These are phyloP conservation scores for Agapornis canus DNA, from an alignment of 2,797 vertebrate genomes.

Conservation along the genomic window DNA sequence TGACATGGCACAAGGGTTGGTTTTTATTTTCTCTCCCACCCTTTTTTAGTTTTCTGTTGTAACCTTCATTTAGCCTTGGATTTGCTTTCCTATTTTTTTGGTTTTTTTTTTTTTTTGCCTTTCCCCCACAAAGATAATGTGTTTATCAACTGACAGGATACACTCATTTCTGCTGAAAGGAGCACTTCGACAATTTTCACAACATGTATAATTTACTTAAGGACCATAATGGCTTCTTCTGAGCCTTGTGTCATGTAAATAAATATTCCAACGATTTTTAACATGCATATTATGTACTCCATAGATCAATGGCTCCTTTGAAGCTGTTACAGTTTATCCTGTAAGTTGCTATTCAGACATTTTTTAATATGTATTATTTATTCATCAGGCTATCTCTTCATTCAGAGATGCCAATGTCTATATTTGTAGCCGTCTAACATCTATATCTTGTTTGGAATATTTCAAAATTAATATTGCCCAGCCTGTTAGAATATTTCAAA, in stretches of 20 bases:
- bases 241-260: slow-evolving; percentile 52
- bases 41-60: neutral
- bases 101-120: no score
- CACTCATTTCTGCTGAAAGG: slow-evolving; percentile 38
- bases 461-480: slow-evolving; percentile 32
- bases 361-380: slow-evolving; percentile 51
- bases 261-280: slow-evolving; percentile 47
- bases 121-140: neutral
- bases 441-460: neutral
- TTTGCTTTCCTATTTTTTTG: neutral
- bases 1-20: neutral
- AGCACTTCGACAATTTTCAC: slow-evolving; percentile 43
- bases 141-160: slow-evolving; percentile 9
- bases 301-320: slow-evolving; percentile 65
- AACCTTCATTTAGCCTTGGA: neutral
- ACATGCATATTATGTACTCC: slow-evolving; percentile 53
- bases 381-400: slow-evolving; percentile 47
- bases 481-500: slow-evolving; percentile 10
- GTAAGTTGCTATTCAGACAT: slow-evolving; percentile 54
- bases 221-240: slow-evolving; percentile 49
- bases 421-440: neutral
- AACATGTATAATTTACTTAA: slow-evolving; percentile 62
- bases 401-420: neutral
- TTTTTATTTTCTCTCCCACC: neutral
- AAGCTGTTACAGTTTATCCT: slow-evolving; percentile 57